Conservation (phyloP, 2,888 invertebrate genomes). For the Leucophenga montana region DNA sequence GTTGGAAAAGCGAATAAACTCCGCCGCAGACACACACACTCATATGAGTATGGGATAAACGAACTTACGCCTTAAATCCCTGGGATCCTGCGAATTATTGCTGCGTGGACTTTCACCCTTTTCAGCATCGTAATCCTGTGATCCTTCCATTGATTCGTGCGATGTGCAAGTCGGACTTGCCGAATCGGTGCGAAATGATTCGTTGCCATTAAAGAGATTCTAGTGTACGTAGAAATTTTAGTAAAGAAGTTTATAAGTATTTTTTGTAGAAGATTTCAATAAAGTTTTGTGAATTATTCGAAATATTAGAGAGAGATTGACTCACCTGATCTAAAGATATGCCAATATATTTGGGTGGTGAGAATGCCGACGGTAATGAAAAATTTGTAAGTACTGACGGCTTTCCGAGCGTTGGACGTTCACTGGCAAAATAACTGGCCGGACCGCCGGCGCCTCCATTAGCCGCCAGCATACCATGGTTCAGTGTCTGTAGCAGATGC, state of each 20-base stretch:
- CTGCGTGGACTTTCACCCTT: constrained; percentile 74
- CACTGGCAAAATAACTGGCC: constrained; percentile 70
- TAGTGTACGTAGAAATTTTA: constrained; percentile 38
- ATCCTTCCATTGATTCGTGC: constrained; percentile 77
- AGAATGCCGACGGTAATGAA: constrained; percentile 82
- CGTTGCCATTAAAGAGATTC: constrained; percentile 73
- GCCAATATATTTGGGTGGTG: constrained; percentile 79
- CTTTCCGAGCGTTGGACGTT: constrained; percentile 75
- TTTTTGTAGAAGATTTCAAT: too few species aligned
- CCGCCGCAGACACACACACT: too few species aligned
- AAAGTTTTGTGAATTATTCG: too few species aligned
- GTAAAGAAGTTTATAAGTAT: background rate
- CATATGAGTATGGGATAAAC: constrained; percentile 30
- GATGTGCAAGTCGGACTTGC: constrained; percentile 78
- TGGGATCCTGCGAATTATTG: constrained; percentile 73
- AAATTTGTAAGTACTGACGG: constrained; percentile 78
- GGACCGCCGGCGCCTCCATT: constrained; percentile 67
- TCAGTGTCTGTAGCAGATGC: constrained; percentile 81
- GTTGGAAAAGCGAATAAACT: constrained; percentile 14
- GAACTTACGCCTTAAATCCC: constrained; percentile 78
- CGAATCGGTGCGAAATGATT: constrained; percentile 76
- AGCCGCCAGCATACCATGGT: constrained; percentile 76
- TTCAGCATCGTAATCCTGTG: constrained; percentile 77
- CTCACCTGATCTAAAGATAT: constrained; percentile 73
- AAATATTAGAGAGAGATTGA: constrained; percentile 30